Conservation (phyloP, 2,797 vertebrate genomes). For the Intellagama lesueurii region DNA sequence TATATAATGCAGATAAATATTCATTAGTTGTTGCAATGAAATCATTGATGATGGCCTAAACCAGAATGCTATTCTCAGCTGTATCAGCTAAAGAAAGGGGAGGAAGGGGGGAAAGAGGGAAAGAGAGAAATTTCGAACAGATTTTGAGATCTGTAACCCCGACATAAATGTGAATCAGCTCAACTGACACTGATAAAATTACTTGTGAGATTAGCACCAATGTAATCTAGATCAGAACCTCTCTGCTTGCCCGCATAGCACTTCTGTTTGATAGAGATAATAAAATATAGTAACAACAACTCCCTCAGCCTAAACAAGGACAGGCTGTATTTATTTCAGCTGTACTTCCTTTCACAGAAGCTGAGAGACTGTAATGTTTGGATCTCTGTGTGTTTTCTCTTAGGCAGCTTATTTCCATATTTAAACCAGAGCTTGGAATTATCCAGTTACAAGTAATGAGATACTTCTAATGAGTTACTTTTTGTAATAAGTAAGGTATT, state of each 20-base stretch:
- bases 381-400: neutral
- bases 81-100: neutral
- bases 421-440: neutral
- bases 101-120: neutral
- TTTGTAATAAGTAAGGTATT: neutral
- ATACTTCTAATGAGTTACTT: neutral
- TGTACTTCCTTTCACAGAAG: neutral
- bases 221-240: constrained; percentile 28
- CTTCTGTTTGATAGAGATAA: constrained; percentile 40
- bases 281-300: constrained; percentile 30
- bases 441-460: neutral
- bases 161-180: neutral
- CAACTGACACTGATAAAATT: constrained; percentile 35
- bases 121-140: neutral
- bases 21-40: constrained; percentile 34
- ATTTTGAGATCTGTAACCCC: constrained; percentile 14
- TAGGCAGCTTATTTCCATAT: neutral
- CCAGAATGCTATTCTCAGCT: neutral
- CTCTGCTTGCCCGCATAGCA: constrained; percentile 11
- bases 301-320: constrained; percentile 11
- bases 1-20: constrained; percentile 42
- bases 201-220: neutral
- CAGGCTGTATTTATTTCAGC: constrained; percentile 7
- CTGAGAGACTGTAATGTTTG: neutral
- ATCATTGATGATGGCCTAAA: constrained; percentile 4